phyloP scores from a whole-genome alignment of 2,113 vertebrate species.

The Sula dactylatra region DNA sequence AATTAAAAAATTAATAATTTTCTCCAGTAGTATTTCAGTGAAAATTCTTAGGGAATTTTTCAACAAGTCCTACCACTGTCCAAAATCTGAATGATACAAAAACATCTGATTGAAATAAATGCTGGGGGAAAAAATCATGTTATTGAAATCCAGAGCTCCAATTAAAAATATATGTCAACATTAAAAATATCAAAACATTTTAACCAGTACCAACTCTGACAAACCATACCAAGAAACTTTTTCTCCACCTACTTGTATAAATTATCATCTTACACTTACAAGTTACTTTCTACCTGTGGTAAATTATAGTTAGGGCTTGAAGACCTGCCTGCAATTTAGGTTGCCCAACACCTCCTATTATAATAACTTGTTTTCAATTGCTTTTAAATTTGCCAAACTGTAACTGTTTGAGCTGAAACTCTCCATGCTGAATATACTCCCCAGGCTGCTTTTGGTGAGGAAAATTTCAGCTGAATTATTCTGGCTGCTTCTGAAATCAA shows the following conservation, averaged over 20 bases:
- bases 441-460: not conserved
- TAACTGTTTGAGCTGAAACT: not conserved
- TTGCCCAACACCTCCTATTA: not conserved
- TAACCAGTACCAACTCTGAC: not conserved
- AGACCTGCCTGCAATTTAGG: not conserved
- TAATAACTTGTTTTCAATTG: not conserved
- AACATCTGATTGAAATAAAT: not conserved
- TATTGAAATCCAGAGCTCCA: not conserved
- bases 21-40: not conserved
- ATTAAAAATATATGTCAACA: not conserved
- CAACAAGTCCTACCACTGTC: not conserved
- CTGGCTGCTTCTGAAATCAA: not conserved
- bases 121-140: not conserved
- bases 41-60: not conserved
- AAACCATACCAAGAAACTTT: not conserved
- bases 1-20: not conserved
- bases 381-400: not conserved
- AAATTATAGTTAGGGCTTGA: not conserved
- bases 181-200: not conserved
- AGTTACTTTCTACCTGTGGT: not conserved
- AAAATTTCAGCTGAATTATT: not conserved
- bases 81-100: not conserved
- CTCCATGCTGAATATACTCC: not conserved
- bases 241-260: not conserved
- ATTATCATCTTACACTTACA: not conserved